A percentile compares a stretch with the other conserved stretches of the same genome.
These are phyloP conservation scores for Dryas iulia DNA, from an alignment of 1,140 invertebrate genomes.

Conservation along the genomic window DNA sequence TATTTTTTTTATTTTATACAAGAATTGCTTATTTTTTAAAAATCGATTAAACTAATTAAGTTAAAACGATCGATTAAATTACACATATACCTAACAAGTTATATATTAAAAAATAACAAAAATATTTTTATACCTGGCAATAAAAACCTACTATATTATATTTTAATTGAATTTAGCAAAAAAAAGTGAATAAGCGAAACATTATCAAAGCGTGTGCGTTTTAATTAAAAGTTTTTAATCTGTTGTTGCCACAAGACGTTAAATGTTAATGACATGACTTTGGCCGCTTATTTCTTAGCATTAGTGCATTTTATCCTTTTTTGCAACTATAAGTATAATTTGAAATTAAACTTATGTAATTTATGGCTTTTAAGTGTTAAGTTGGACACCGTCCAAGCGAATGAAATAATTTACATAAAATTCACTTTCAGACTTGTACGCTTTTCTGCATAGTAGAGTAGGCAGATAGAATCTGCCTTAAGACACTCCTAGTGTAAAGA, in stretches of 20 bases:
- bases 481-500: no score
- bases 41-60: no score
- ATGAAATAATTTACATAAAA: neutral
- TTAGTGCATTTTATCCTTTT: neutral
- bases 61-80: no score
- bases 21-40: neutral
- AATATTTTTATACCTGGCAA: no score
- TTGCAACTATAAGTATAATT: neutral
- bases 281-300: constrained; percentile 4
- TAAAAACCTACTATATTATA: neutral
- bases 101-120: no score
- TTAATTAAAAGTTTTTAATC: constrained; percentile 30
- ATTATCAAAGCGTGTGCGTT: constrained; percentile 16
- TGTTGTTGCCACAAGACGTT: constrained; percentile 13
- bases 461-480: no score
- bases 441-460: no score
- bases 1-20: neutral
- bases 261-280: constrained; percentile 19
- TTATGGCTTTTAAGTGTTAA: neutral
- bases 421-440: no score
- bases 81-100: no score
- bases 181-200: neutral
- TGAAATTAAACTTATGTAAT: neutral
- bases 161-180: neutral
- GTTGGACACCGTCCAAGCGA: neutral